Base-by-base conservation (phyloP, 2,888 invertebrate genomes). In the Drosophila neotestacea region DNA sequence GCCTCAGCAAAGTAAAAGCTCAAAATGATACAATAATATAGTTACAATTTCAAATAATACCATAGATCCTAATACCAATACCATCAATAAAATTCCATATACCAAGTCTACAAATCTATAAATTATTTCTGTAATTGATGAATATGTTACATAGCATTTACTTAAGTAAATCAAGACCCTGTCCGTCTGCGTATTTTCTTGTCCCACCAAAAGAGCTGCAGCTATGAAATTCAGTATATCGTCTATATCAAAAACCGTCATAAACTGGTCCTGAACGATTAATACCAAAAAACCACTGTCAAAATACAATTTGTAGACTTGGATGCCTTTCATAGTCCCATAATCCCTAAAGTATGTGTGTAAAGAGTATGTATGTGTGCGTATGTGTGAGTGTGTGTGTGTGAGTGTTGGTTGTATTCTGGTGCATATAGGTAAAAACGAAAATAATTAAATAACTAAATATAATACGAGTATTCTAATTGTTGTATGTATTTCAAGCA, bases 381-480 rank as follows among this genome's bases (percentile, higher is more conserved):
- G 27, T 54, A 16, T 22, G 11, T 27, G 30, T 47, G 42, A 36
- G 36, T 52, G 22, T 36, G 41, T 41, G 34, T 47, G 50, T 39
- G 30, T 52, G n/a, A 44, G 36, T 46, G 50, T 48, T 52, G 60
- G 48, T 59, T 67, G 42, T 47, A 48, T 44, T 42, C 13, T 56
- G 52, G 48, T 65, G 36, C 52, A 72, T 32, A 55, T 47, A 70
- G 34, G 22, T 51, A 42, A 38, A 10, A 50, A 38, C 1, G 7
- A 30, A 32, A 6, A 36, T 46, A 50, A 34, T 6, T 4, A 48
- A 58, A 48, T 3, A 55, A 46, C 59, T 34, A 7, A 60, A 55
- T 38, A 65, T 60, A 58, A 52, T 50, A 75, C 22, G 42, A 70
- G 76, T 73, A 76, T 76, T 73, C 71, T 60, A 76, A 59, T 59